Evolutionary conservation across 2,888 invertebrate genomes (phyloP), one percentile per base, ranked within the genome.

Genomic region (Gymnocheta viridis): DNA sequence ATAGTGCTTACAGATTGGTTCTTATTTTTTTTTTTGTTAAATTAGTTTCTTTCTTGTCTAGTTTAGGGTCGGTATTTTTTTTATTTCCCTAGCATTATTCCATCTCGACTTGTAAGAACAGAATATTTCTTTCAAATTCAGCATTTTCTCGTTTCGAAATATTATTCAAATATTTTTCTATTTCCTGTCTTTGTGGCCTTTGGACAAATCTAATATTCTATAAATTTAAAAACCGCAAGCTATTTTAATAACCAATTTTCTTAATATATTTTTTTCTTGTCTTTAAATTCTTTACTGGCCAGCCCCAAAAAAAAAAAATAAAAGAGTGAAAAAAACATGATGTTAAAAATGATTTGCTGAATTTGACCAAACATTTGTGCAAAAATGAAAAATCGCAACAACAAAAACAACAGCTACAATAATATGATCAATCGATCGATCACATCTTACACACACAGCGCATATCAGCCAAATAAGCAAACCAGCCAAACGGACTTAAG

Each of bases 371-470:
- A 79, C 72, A 72, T 64, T 58, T 79, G 78, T 62, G 62, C 51
- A 79, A 70, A 78, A 69, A 69, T 78, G 38, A 60, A 69, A 74
- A 64, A 64, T 35, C 69, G 24, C n/a, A 41, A 41, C 12, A 38
- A 47, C n/a, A 70, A 27, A 35, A 76, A 58, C 38, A 54, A 60
- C 7, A 27, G 56, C 70, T 24, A 70, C 62, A 51, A 83, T 67
- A 77, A 86, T 77, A 80, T 83, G 85, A 86, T 85, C 84, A 83
- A 85, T 86, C 85, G 85, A 86, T 86, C 82, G 86, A 86, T 86
- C 86, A 85, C 81, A 82, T 82, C 70, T 82, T 47, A 47, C 44
- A 73, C 58, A 79, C 56, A 80, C 41, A 44, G 41, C 41, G 74
- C 79, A 80, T 73, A 84, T 81, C 84, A 77, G 72, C 62, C 41